phyloP scores from a whole-genome alignment of 23 tunicate species.

The Phallusia fumigata region DNA sequence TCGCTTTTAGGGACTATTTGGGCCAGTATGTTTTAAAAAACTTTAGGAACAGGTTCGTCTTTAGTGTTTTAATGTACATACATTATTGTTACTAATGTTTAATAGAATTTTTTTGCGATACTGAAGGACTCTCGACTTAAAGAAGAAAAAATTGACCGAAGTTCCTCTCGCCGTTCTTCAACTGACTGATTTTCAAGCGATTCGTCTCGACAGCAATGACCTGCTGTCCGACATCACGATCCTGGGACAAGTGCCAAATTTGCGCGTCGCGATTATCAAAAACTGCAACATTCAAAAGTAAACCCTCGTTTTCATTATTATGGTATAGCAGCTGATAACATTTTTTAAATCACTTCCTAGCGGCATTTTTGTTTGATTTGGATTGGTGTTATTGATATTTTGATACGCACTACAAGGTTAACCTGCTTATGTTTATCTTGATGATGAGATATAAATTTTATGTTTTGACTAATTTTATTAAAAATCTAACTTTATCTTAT shows the following conservation, averaged over 20 bases:
- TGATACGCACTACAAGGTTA: too few species aligned
- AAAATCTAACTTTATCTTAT: too few species aligned
- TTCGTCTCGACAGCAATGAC: conserved; percentile 24
- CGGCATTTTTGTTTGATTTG: too few species aligned
- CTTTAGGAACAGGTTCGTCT: background rate
- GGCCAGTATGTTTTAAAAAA: too few species aligned
- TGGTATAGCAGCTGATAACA: too few species aligned
- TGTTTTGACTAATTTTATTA: too few species aligned
- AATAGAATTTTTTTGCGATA: background rate
- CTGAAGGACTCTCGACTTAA: conserved; percentile 33
- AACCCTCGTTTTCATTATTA: too few species aligned
- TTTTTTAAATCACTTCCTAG: too few species aligned
- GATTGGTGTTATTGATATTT: too few species aligned
- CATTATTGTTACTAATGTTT: background rate
- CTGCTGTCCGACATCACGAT: conserved; percentile 21
- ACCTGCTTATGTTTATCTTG: too few species aligned
- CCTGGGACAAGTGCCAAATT: conserved; percentile 16
- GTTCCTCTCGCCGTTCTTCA: conserved; percentile 12
- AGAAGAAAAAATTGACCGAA: conserved; percentile 7
- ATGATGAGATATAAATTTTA: too few species aligned
- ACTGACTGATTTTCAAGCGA: conserved; percentile 20
- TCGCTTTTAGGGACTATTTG: too few species aligned
- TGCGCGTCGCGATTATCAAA: conserved; percentile 33
- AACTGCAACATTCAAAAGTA: conserved; percentile 28
- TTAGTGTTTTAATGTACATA: background rate